Percentiles rank a stretch among this genome's conserved stretches.
phyloP scores from a whole-genome alignment of 2,797 vertebrate genomes.

The Mastacembelus armatus region DNA sequence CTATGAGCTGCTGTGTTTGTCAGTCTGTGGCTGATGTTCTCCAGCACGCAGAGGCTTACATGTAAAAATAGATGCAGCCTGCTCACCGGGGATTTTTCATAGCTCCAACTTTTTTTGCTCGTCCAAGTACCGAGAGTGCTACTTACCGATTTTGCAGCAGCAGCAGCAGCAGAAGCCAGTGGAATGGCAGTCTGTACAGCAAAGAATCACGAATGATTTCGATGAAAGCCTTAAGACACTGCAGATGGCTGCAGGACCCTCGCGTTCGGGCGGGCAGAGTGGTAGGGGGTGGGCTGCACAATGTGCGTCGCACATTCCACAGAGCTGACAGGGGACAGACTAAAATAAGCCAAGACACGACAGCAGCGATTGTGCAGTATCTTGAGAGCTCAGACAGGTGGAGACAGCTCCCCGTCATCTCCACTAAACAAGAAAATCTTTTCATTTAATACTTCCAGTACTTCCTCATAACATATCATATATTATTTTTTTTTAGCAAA shows the following conservation, averaged over 20 bases:
- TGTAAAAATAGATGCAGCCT: constrained; percentile 60
- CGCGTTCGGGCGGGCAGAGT: too few species aligned
- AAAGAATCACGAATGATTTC: neutral
- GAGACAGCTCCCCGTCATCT: constrained; percentile 20
- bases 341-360: constrained; percentile 80
- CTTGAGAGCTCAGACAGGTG: constrained; percentile 52
- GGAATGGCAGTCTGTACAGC: neutral
- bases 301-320: constrained; percentile 77
- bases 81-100: neutral
- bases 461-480: too few species aligned
- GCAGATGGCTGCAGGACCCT: constrained; percentile 16
- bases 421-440: too few species aligned
- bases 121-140: neutral
- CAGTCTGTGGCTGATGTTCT: neutral
- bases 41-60: neutral
- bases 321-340: constrained; percentile 77
- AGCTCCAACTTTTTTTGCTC: constrained; percentile 37
- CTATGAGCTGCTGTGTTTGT: constrained; percentile 3
- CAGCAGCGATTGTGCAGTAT: constrained; percentile 15
- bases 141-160: constrained; percentile 56
- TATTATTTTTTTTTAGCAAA: too few species aligned
- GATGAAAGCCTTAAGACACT: neutral
- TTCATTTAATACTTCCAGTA: too few species aligned
- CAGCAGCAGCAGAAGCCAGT: neutral
- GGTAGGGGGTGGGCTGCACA: constrained; percentile 55